These are phyloP conservation scores for Heliconius eleuchia DNA, from an alignment of 1,140 invertebrate genomes.

Conservation along the genomic window DNA sequence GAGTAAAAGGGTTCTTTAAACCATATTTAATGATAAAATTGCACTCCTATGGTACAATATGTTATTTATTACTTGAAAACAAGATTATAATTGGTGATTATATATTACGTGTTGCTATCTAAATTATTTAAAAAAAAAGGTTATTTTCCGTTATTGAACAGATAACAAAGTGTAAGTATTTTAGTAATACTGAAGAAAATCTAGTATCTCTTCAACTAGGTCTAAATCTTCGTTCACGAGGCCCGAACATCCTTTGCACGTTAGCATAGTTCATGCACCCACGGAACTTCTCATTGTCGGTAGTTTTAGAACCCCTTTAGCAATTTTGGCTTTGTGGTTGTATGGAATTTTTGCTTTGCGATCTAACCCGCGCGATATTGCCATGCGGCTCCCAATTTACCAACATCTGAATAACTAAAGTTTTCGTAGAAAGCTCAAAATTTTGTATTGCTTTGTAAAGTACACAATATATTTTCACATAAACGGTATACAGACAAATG, in stretches of 20 bases:
- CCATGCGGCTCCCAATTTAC: constrained; percentile 44
- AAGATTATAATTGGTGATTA: no score
- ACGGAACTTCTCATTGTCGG: constrained; percentile 54
- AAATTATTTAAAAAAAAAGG: no score
- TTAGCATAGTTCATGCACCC: constrained; percentile 51
- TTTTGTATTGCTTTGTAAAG: constrained; percentile 12
- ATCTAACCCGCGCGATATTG: constrained; percentile 48
- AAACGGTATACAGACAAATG: neutral
- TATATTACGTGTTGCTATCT: no score
- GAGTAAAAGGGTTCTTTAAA: no score
- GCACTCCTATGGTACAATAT: no score
- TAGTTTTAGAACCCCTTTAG: constrained; percentile 53
- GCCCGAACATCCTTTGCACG: constrained; percentile 39
- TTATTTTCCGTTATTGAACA: no score
- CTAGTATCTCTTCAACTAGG: neutral
- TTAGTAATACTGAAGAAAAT: no score
- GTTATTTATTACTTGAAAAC: no score
- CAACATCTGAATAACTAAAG: constrained; percentile 29
- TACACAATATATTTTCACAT: constrained; percentile 5
- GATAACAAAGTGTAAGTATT: no score
- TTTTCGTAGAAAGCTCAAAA: constrained; percentile 18
- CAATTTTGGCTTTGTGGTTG: constrained; percentile 56
- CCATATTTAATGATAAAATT: no score
- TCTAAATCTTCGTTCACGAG: constrained; percentile 5
- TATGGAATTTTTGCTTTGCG: constrained; percentile 57